Conservation (phyloP, 2,797 vertebrate genomes). For the Pogoniulus pusillus region DNA sequence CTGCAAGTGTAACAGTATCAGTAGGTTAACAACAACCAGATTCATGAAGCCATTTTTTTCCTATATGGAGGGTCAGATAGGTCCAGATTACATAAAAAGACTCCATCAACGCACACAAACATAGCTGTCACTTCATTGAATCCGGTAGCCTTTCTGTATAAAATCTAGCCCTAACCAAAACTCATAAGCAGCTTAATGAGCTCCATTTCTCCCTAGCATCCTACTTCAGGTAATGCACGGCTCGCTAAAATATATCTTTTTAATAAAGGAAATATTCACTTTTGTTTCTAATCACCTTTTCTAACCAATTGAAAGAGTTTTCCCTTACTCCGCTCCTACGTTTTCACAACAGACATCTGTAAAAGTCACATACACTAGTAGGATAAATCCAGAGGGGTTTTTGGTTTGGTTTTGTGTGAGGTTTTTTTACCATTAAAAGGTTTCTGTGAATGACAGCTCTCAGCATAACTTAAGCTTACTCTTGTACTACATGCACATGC, state of each 20-base stretch:
- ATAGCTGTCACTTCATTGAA: not conserved
- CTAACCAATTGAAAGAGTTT: not conserved
- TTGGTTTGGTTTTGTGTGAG: too few relatives aligned
- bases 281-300: not conserved
- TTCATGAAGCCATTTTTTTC: not conserved
- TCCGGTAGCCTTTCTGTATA: not conserved
- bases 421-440: not conserved
- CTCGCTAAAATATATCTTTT: not conserved
- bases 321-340: not conserved
- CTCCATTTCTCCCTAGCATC: not conserved
- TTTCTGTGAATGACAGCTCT: not conserved
- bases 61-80: not conserved
- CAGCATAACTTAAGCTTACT: not conserved
- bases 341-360: not conserved
- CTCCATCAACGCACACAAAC: not conserved
- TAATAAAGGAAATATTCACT: not conserved
- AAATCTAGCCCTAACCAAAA: not conserved
- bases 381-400: not conserved
- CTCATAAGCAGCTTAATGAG: not conserved
- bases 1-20: not conserved
- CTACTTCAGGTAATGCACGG: not conserved
- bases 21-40: not conserved
- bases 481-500: not conserved
- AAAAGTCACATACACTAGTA: not conserved
- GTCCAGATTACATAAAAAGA: not conserved